phyloP scores from a whole-genome alignment of 2,888 invertebrate species.

The Caenorhabditis virilis region DNA sequence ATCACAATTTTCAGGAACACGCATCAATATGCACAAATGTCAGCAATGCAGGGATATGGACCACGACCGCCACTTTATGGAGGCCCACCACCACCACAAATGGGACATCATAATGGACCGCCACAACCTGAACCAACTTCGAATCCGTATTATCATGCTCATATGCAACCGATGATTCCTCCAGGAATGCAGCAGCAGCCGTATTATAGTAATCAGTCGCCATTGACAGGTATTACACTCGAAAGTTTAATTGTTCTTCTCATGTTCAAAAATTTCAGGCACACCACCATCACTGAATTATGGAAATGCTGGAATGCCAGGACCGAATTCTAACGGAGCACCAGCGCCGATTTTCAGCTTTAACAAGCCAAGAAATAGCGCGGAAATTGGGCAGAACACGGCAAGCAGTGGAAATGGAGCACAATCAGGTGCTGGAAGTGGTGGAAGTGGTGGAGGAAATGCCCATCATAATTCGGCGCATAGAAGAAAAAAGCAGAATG shows the following conservation, averaged over 20 bases:
- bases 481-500: slow-evolving; percentile 26
- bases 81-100: slow-evolving; percentile 14
- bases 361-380: slow-evolving; percentile 17
- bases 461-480: neutral
- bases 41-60: slow-evolving; percentile 27
- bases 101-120: slow-evolving; percentile 8
- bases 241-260: neutral
- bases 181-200: slow-evolving; percentile 36
- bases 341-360: slow-evolving; percentile 31
- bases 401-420: slow-evolving; percentile 8
- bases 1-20: slow-evolving; percentile 30
- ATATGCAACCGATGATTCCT: slow-evolving; percentile 29
- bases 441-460: slow-evolving; percentile 2
- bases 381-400: no score
- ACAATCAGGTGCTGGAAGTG: slow-evolving; percentile 3
- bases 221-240: slow-evolving; percentile 34
- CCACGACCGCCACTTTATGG: slow-evolving; percentile 17
- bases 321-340: slow-evolving; percentile 19
- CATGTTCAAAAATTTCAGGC: slow-evolving; percentile 4
- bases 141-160: slow-evolving; percentile 22
- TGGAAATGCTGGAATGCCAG: slow-evolving; percentile 19
- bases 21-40: slow-evolving; percentile 27
- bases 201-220: slow-evolving; percentile 36
- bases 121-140: slow-evolving; percentile 11
- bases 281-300: slow-evolving; percentile 28